Conservation (phyloP, 2,113 vertebrate genomes). For the Myrmophylax atrothorax region DNA sequence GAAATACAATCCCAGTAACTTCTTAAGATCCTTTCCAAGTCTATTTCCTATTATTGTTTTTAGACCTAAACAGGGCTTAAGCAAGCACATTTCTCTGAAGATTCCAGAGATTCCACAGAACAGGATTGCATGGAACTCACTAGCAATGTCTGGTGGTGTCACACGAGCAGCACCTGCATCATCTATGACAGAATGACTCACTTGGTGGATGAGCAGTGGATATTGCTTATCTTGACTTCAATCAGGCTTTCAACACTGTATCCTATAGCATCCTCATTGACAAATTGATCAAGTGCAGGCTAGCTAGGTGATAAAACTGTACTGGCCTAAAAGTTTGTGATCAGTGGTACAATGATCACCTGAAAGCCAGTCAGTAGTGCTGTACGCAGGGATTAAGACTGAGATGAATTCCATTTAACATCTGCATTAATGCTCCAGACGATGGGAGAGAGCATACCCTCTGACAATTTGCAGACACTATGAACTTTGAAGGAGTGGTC, state of each 20-base stretch:
- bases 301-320: neutral
- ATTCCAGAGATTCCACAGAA: neutral
- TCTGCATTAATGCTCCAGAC: neutral
- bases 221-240: neutral
- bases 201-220: neutral
- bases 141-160: accelerated
- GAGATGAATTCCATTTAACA: neutral
- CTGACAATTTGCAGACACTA: neutral
- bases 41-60: neutral
- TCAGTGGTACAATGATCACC: neutral
- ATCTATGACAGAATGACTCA: neutral
- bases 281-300: neutral
- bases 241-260: neutral
- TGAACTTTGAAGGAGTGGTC: neutral
- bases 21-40: neutral
- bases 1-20: neutral
- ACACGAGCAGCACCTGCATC: neutral
- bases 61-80: neutral
- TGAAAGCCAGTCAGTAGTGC: neutral
- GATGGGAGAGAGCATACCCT: neutral
- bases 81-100: neutral
- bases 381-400: neutral
- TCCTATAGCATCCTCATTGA: neutral
- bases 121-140: neutral
- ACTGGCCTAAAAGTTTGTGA: neutral